Conservation (phyloP, 1,140 invertebrate species). For the Drosophila lacteicornis region DNA sequence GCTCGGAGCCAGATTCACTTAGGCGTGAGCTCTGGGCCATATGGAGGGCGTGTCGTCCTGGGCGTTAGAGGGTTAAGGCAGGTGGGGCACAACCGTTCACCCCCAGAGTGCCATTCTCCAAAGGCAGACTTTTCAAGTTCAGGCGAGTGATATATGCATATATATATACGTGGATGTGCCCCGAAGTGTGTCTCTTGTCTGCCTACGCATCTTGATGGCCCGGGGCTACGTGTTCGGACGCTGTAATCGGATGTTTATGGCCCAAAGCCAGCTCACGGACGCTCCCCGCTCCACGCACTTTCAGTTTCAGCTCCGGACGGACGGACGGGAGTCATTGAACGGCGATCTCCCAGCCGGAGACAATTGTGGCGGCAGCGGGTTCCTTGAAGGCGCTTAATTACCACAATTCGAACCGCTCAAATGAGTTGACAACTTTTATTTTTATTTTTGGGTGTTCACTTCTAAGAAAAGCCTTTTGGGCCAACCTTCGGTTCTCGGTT, state of each 20-base stretch:
- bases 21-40: slow-evolving; percentile 5
- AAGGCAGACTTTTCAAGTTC: slow-evolving; percentile 49
- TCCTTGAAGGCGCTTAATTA: slow-evolving; percentile 61
- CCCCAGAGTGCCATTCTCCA: slow-evolving; percentile 31
- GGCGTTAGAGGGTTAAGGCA: slow-evolving; percentile 19
- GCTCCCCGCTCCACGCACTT: slow-evolving; percentile 70
- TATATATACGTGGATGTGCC: slow-evolving; percentile 10
- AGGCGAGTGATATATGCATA: slow-evolving; percentile 38
- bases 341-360: slow-evolving; percentile 16
- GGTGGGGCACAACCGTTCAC: slow-evolving; percentile 12
- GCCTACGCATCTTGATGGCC: slow-evolving; percentile 68
- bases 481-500: slow-evolving; percentile 56
- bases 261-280: slow-evolving; percentile 61
- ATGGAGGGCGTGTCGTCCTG: slow-evolving; percentile 27
- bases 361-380: slow-evolving; percentile 23
- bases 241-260: slow-evolving; percentile 72
- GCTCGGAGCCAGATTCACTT: slow-evolving; percentile 1
- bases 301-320: slow-evolving; percentile 55
- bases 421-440: slow-evolving; percentile 68
- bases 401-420: slow-evolving; percentile 52
- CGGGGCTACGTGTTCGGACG: slow-evolving; percentile 58
- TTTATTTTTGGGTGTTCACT: neutral
- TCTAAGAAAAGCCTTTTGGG: slow-evolving; percentile 37
- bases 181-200: slow-evolving; percentile 35
- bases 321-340: slow-evolving; percentile 49